Percentiles rank a stretch among this genome's conserved stretches.
These are phyloP conservation scores for Phengaris arion DNA, from an alignment of 2,888 invertebrate genomes.

Conservation along the genomic window DNA sequence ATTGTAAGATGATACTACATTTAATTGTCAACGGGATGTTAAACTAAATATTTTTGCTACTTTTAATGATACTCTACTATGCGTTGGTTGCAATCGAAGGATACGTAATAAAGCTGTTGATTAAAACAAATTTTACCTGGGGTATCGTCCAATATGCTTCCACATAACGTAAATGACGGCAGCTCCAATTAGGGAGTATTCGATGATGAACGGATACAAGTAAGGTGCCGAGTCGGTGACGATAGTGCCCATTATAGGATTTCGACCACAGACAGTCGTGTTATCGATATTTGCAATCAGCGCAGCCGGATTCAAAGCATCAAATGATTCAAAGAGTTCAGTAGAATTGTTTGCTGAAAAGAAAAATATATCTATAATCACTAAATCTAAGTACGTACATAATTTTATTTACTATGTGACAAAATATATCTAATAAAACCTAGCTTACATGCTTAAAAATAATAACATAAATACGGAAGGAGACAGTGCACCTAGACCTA, in stretches of 20 bases:
- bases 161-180: slow-evolving; percentile 98
- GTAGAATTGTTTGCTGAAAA: slow-evolving; percentile 66
- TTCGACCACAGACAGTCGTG: slow-evolving; percentile 85
- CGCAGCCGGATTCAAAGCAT: slow-evolving; percentile 80
- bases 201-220: slow-evolving; percentile 96
- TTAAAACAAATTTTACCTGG: slow-evolving; percentile 78
- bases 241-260: slow-evolving; percentile 95
- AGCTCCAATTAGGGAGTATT: slow-evolving; percentile 96
- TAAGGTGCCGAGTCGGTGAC: slow-evolving; percentile 96
- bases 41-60: not conserved
- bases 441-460: slow-evolving; percentile 33
- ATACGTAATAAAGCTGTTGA: slow-evolving; percentile 21
- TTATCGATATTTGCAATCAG: slow-evolving; percentile 79
- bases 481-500: slow-evolving; percentile 49
- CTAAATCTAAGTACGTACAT: not conserved
- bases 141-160: slow-evolving; percentile 94
- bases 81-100: slow-evolving; percentile 14
- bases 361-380: not conserved
- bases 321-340: slow-evolving; percentile 79
- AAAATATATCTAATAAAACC: slow-evolving; percentile 29
- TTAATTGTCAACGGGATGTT: not conserved
- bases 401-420: slow-evolving; percentile 15
- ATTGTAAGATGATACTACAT: not conserved
- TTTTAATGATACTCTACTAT: not conserved
- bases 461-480: slow-evolving; percentile 37